A percentile compares a stretch with the other conserved stretches of the same genome.
Conservation (phyloP, 2,888 invertebrate species). For the Willowsia nigromaculata region DNA sequence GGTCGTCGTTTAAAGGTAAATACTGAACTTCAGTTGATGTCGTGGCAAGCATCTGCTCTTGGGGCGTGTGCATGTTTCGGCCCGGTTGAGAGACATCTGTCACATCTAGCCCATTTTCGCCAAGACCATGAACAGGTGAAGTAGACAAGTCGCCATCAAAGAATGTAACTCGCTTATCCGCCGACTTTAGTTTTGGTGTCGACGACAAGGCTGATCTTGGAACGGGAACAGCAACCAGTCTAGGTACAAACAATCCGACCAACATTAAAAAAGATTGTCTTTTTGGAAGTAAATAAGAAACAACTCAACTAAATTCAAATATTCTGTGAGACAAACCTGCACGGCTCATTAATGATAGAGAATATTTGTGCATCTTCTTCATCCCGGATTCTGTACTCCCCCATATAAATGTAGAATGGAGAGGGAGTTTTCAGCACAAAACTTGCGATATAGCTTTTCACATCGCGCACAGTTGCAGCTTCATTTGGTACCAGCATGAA, state of each 20-base stretch:
- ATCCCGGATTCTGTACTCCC: conserved; percentile 68
- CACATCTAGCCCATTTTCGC: not conserved
- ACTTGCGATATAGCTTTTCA: conserved; percentile 59
- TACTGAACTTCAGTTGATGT: not conserved
- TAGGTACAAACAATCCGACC: too few relatives aligned
- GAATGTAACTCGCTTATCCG: conserved; percentile 36
- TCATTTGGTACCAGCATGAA: conserved; percentile 55
- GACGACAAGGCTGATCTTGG: conserved; percentile 52
- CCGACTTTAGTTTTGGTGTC: conserved; percentile 17
- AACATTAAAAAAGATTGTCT: too few relatives aligned
- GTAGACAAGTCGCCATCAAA: conserved; percentile 46
- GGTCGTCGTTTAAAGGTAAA: too few relatives aligned
- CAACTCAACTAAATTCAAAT: not conserved
- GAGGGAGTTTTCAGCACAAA: conserved; percentile 62
- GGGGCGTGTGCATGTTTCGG: not conserved
- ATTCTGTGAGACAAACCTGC: conserved; percentile 41
- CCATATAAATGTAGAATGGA: conserved; percentile 61
- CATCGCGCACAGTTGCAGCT: conserved; percentile 55
- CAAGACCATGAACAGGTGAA: not conserved
- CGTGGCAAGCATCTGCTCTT: not conserved
- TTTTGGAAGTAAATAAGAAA: too few relatives aligned
- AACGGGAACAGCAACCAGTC: conserved; percentile 42
- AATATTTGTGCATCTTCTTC: conserved; percentile 70
- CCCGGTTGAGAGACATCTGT: conserved; percentile 1
- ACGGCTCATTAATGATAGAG: conserved; percentile 62